Conservation (phyloP, 1,140 invertebrate genomes). For the Hycleus phaleratus region DNA sequence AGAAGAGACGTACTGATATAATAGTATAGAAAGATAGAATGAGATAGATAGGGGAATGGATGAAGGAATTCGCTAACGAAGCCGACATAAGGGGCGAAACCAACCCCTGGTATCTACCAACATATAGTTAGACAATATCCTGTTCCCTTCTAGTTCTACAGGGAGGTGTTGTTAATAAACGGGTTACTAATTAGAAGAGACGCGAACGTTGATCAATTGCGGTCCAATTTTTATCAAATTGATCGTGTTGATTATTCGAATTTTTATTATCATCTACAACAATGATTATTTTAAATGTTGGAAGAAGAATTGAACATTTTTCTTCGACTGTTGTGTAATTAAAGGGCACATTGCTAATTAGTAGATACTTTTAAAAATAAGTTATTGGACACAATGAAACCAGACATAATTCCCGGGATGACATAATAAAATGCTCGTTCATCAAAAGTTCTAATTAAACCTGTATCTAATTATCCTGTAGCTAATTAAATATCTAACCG, state of each 20-base stretch:
- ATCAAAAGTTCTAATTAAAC: conserved; percentile 37
- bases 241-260: no score
- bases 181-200: conserved; percentile 10
- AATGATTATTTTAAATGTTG: no score
- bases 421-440: conserved; percentile 30
- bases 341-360: conserved; percentile 5
- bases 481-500: conserved; percentile 38
- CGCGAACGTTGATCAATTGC: conserved; percentile 1
- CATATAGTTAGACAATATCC: no score
- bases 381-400: conserved; percentile 23
- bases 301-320: no score
- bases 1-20: no score
- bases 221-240: conserved; percentile 3
- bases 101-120: conserved; percentile 3
- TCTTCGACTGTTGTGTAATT: no score
- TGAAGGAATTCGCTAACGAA: conserved; percentile 15
- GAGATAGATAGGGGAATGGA: background rate
- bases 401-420: conserved; percentile 19
- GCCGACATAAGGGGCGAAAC: conserved; percentile 3
- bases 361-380: conserved; percentile 14
- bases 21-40: no score
- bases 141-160: background rate
- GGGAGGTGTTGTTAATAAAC: conserved; percentile 12
- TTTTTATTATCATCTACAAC: no score
- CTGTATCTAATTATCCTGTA: conserved; percentile 36